phyloP scores from a whole-genome alignment of 2,113 vertebrate genomes.

The Heterotis niloticus region DNA sequence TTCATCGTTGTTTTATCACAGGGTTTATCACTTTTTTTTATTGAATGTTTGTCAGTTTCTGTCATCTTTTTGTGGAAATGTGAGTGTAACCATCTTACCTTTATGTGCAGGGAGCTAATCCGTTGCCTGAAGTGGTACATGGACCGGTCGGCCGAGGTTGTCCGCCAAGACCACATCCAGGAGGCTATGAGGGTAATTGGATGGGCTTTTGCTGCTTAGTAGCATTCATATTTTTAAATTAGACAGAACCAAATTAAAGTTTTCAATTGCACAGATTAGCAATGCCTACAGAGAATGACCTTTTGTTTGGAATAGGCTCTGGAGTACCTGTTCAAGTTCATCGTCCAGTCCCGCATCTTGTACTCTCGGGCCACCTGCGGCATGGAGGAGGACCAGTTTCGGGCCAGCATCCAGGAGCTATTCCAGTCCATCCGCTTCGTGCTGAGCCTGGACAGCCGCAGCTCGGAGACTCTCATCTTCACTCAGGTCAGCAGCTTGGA shows the following conservation, averaged over 20 bases:
- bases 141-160: slow-evolving; percentile 91
- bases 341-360: slow-evolving; percentile 90
- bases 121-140: slow-evolving; percentile 97
- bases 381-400: slow-evolving; percentile 94
- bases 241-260: background rate
- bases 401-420: slow-evolving; percentile 89
- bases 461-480: slow-evolving; percentile 91
- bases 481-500: slow-evolving; percentile 76
- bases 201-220: background rate
- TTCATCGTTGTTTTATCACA: background rate
- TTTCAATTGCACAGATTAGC: background rate
- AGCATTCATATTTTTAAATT: background rate
- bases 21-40: too few relatives aligned
- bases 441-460: slow-evolving; percentile 92
- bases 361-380: slow-evolving; percentile 95
- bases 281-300: background rate
- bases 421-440: slow-evolving; percentile 97
- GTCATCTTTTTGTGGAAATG: background rate
- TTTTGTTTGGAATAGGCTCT: slow-evolving; percentile 70
- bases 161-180: slow-evolving; percentile 94
- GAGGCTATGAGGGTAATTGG: slow-evolving; percentile 86
- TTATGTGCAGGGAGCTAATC: slow-evolving; percentile 80
- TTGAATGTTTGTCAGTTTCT: background rate
- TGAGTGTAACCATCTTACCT: slow-evolving; percentile 8
- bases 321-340: slow-evolving; percentile 98